These are phyloP conservation scores for Caenorhabditis inopinata DNA, from an alignment of 1,140 invertebrate genomes.

Conservation along the genomic window DNA sequence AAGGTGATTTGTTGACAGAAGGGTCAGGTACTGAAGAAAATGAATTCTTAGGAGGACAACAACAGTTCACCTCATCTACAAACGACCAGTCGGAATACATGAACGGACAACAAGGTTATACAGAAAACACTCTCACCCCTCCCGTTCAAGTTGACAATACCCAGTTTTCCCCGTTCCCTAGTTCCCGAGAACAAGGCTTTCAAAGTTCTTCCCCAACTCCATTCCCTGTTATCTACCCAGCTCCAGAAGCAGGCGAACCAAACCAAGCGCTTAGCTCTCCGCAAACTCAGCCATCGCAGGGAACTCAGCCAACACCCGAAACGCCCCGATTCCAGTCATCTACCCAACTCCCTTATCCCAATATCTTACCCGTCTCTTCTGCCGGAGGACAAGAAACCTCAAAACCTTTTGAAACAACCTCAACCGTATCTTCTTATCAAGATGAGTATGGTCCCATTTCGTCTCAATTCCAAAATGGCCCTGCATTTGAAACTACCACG, in stretches of 20 bases:
- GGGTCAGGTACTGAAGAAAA: constrained; percentile 2
- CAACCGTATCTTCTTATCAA: constrained; percentile 23
- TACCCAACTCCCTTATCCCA: not conserved
- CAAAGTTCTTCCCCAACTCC: not conserved
- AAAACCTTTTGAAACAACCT: not conserved
- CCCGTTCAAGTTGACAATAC: not conserved
- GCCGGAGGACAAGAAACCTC: constrained; percentile 8
- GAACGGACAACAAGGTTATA: not conserved
- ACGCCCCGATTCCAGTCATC: not conserved
- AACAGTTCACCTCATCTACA: not conserved
- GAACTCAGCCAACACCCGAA: not conserved
- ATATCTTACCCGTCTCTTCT: not conserved
- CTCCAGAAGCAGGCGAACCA: not conserved
- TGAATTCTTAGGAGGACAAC: constrained; percentile 7
- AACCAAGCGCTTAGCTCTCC: not conserved
- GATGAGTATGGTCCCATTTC: not conserved
- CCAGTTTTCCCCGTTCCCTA: not conserved
- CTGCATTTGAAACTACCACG: not conserved
- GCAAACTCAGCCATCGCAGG: not conserved
- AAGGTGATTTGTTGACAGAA: constrained; percentile 4
- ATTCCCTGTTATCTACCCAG: not conserved
- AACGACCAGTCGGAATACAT: not conserved
- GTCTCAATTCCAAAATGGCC: not conserved
- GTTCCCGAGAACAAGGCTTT: not conserved
- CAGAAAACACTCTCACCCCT: constrained; percentile 4